Base-by-base conservation (phyloP, 2,888 invertebrate species). In the Frankliniella intonsa region DNA sequence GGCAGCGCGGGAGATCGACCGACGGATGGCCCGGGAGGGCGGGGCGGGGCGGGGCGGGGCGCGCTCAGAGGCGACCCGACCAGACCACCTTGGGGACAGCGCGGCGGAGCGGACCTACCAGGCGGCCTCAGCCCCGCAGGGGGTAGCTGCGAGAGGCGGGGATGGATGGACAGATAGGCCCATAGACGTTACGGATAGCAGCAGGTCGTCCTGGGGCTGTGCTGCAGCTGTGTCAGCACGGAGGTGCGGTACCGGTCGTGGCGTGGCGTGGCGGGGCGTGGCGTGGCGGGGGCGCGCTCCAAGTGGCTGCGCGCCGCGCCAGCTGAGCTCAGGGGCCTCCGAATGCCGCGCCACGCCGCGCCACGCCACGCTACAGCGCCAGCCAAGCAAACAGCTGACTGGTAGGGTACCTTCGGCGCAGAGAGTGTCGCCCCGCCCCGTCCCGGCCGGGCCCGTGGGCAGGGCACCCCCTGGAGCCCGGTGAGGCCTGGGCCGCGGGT, bases 51-150 rank as follows among this genome's bases (percentile, higher is more conserved):
- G 62, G 14, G 62, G n/a, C 55, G 55, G 69, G 69, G 69, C 19
- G 69, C 0, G 55, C 22, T 22, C 69, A 10, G n/a, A 10, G 14
- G 17, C 55, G 69, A 69, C 22, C 69, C 69, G 69, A 38, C 38
- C 38, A 38, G 69, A 69, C 69, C 69, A 69, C 69, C 69, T 69
- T 69, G 69, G 69, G 69, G 69, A 14, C 65, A n/a, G 9, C 9
- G 65, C 9, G 65, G 65, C 65, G 65, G 7, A n/a, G n/a, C 65
- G 65, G 9, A 22, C n/a, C n/a, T 10, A n/a, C 19, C 19, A n/a
- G 65, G 69, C 8, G 69, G 69, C 22, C 69, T 22, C 69, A 5
- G 69, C 69, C 22, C 22, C 22, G 69, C 22, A 25, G 69, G 22
- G 69, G 10, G 8, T 22, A 25, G 22, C 9, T 19, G 22, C 9